Conservation (phyloP, 2,797 vertebrate species). For the Sphaeramia orbicularis region DNA sequence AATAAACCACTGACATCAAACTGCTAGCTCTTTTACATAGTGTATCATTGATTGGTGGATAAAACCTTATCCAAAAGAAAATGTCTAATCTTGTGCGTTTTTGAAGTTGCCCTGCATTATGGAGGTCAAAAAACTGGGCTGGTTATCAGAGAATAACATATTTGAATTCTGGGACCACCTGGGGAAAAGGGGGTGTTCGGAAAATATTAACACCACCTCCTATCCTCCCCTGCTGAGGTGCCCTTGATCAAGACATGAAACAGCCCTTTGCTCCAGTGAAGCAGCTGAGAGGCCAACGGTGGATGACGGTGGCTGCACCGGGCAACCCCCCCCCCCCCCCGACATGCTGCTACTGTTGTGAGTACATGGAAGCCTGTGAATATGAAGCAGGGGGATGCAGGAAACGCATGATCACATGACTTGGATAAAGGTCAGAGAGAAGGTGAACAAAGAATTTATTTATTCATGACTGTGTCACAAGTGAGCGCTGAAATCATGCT, state of each 20-base stretch:
- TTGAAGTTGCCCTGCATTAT: background rate
- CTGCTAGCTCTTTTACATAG: slow-evolving; percentile 18
- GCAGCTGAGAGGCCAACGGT: slow-evolving; percentile 15
- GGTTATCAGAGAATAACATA: slow-evolving; percentile 41
- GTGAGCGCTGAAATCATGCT: slow-evolving; percentile 17
- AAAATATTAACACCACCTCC: background rate
- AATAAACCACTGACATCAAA: slow-evolving; percentile 34
- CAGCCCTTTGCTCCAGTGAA: slow-evolving; percentile 16
- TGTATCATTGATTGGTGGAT: slow-evolving; percentile 9
- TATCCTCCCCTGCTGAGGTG: slow-evolving; percentile 24
- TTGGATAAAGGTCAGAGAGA: slow-evolving; percentile 30
- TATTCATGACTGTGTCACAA: slow-evolving; percentile 19
- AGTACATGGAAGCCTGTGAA: slow-evolving; percentile 24
- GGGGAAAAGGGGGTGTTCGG: slow-evolving; percentile 22
- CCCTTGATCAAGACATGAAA: slow-evolving; percentile 53
- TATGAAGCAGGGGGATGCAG: slow-evolving; percentile 21
- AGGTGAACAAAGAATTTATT: slow-evolving; percentile 24
- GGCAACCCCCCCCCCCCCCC: slow-evolving; percentile 21
- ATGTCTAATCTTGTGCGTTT: background rate
- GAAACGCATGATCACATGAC: slow-evolving; percentile 21
- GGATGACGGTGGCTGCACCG: background rate
- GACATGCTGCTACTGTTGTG: slow-evolving; percentile 33
- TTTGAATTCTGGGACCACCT: slow-evolving; percentile 34
- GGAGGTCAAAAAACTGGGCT: slow-evolving; percentile 22
- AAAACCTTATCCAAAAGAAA: slow-evolving; percentile 17